Evolutionary conservation across 2,797 vertebrate species (phyloP).

Genomic region (Xiphophorus birchmanni): DNA sequence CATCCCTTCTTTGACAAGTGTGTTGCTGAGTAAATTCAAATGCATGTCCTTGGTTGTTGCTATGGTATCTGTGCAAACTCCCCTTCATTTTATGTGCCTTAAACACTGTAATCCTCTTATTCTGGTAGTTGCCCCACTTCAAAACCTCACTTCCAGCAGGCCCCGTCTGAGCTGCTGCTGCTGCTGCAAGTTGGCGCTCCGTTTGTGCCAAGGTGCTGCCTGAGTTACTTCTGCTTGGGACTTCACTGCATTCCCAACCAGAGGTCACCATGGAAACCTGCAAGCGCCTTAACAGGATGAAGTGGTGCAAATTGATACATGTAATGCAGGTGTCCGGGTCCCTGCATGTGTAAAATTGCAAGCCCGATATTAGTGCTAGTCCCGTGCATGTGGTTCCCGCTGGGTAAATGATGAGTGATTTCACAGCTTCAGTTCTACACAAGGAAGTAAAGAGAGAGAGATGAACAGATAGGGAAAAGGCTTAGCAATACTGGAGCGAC

Average conservation of each 20-base stretch:
- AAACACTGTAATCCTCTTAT: slow-evolving; percentile 53
- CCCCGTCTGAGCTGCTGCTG: neutral
- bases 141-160: slow-evolving; percentile 22
- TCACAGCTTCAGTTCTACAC: slow-evolving; percentile 35
- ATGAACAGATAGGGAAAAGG: slow-evolving; percentile 9
- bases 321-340: slow-evolving; percentile 41
- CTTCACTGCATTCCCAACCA: slow-evolving; percentile 27
- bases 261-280: slow-evolving; percentile 35
- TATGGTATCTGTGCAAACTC: slow-evolving; percentile 36
- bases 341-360: slow-evolving; percentile 45
- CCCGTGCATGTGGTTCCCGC: slow-evolving; percentile 35
- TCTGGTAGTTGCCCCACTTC: slow-evolving; percentile 19
- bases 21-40: slow-evolving; percentile 35
- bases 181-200: slow-evolving; percentile 19
- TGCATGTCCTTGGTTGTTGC: slow-evolving; percentile 40
- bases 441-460: slow-evolving; percentile 14
- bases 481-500: slow-evolving; percentile 32
- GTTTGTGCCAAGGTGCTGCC: slow-evolving; percentile 27
- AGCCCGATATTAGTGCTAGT: slow-evolving; percentile 36
- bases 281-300: slow-evolving; percentile 27
- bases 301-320: slow-evolving; percentile 48
- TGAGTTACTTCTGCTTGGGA: slow-evolving; percentile 28
- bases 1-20: slow-evolving; percentile 55
- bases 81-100: slow-evolving; percentile 41
- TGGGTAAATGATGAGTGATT: slow-evolving; percentile 45